Evolutionary conservation across 2,888 invertebrate species (phyloP).

Genomic region (Linnaemya tessellans): DNA sequence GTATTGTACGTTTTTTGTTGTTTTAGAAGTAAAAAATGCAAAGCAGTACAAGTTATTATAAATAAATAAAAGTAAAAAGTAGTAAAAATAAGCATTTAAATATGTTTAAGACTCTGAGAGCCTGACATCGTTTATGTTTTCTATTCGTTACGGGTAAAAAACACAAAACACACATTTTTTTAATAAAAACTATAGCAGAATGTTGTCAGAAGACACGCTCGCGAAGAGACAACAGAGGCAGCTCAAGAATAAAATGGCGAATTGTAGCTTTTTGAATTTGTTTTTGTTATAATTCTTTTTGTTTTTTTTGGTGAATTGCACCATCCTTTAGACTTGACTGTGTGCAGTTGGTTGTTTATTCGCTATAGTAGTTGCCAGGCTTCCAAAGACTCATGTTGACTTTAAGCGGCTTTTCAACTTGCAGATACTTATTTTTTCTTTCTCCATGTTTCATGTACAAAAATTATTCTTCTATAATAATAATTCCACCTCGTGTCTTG

Average conservation of each 20-base stretch:
- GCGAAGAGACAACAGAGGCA: slow-evolving; percentile 8
- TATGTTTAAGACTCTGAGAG: slow-evolving; percentile 63
- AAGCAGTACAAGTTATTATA: slow-evolving; percentile 56
- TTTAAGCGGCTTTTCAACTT: slow-evolving; percentile 66
- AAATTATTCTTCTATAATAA: neutral
- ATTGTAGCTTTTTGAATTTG: slow-evolving; percentile 27
- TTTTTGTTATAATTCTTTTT: neutral
- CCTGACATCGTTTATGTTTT: slow-evolving; percentile 55
- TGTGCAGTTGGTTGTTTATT: slow-evolving; percentile 1
- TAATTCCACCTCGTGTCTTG: neutral
- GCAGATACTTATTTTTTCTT: slow-evolving; percentile 14
- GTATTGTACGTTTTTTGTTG: neutral
- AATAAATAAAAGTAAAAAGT: slow-evolving; percentile 34
- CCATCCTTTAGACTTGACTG: neutral
- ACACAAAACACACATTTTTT: neutral
- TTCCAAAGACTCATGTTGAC: slow-evolving; percentile 60
- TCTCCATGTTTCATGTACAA: neutral
- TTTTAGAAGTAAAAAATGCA: slow-evolving; percentile 28
- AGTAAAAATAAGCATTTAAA: slow-evolving; percentile 38
- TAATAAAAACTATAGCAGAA: slow-evolving; percentile 17
- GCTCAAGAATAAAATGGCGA: slow-evolving; percentile 29
- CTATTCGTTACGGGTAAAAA: slow-evolving; percentile 5
- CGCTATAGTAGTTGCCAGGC: slow-evolving; percentile 46
- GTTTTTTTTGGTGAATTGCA: slow-evolving; percentile 4
- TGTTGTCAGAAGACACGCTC: neutral